These are phyloP conservation scores for Lepidurus packardi DNA, from an alignment of 1,140 invertebrate species.

Conservation along the genomic window DNA sequence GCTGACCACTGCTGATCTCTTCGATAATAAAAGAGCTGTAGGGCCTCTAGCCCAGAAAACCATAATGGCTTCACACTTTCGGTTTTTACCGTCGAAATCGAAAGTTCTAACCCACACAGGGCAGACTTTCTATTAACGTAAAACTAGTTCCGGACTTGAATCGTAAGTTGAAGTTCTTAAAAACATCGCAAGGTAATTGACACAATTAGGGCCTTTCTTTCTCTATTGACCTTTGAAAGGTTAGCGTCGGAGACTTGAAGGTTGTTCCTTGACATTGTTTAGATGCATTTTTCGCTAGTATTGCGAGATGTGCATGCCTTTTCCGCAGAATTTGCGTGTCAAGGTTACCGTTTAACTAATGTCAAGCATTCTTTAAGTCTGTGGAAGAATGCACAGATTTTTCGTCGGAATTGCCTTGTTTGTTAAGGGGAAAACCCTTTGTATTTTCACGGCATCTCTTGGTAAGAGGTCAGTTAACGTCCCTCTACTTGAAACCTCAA, in stretches of 20 bases:
- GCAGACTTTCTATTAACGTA: background rate
- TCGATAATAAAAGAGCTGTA: background rate
- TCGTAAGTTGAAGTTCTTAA: background rate
- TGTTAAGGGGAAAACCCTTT: background rate
- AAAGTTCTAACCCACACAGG: background rate
- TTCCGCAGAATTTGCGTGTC: background rate
- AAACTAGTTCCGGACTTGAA: background rate
- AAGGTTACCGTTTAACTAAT: background rate
- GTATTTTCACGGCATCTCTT: background rate
- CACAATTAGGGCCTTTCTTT: background rate
- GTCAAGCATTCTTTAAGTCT: background rate
- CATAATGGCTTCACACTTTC: background rate
- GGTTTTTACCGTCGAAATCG: background rate
- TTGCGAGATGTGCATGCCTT: background rate
- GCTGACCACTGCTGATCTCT: background rate
- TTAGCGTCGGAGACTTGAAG: background rate
- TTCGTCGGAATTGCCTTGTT: constrained; percentile 2
- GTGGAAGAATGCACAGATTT: background rate
- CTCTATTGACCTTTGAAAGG: background rate
- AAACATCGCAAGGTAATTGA: background rate
- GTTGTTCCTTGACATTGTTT: background rate
- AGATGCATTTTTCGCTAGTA: background rate
- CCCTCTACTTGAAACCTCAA: background rate
- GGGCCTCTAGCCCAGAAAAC: no score
- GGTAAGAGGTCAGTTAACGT: background rate